phyloP scores from a whole-genome alignment of 1,140 invertebrate genomes.

The Palaemon carinicauda region DNA sequence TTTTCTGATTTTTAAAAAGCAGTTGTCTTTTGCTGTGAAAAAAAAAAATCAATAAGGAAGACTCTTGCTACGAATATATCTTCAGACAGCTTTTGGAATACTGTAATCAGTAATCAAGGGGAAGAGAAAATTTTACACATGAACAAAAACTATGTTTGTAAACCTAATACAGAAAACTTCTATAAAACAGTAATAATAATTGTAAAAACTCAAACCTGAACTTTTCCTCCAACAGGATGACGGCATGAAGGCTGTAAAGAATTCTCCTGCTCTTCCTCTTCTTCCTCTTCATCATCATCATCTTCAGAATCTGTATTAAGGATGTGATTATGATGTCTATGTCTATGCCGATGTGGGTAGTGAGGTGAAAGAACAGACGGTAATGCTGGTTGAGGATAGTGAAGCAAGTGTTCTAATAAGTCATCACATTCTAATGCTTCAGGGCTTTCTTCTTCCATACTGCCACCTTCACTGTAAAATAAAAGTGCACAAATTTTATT shows the following conservation, averaged over 20 bases:
- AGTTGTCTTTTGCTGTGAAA: no score
- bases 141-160: background rate
- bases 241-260: constrained; percentile 21
- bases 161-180: background rate
- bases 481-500: background rate
- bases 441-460: constrained; percentile 49
- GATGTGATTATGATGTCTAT: constrained; percentile 16
- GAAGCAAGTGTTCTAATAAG: constrained; percentile 33
- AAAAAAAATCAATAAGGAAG: no score
- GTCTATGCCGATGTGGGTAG: constrained; percentile 33
- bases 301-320: constrained; percentile 30
- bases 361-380: constrained; percentile 15
- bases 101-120: no score
- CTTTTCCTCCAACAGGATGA: constrained; percentile 33
- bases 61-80: no score
- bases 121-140: no score
- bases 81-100: no score
- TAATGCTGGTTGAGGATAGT: constrained; percentile 31
- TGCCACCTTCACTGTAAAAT: constrained; percentile 39
- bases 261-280: constrained; percentile 45
- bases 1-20: no score
- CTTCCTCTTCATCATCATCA: constrained; percentile 40
- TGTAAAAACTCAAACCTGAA: constrained; percentile 7
- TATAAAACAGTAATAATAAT: background rate
- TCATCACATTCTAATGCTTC: constrained; percentile 45